Percentiles rank a stretch among this genome's conserved stretches.
Evolutionary conservation across 2,888 invertebrate species (phyloP).

Genomic region (Euproctis similis): DNA sequence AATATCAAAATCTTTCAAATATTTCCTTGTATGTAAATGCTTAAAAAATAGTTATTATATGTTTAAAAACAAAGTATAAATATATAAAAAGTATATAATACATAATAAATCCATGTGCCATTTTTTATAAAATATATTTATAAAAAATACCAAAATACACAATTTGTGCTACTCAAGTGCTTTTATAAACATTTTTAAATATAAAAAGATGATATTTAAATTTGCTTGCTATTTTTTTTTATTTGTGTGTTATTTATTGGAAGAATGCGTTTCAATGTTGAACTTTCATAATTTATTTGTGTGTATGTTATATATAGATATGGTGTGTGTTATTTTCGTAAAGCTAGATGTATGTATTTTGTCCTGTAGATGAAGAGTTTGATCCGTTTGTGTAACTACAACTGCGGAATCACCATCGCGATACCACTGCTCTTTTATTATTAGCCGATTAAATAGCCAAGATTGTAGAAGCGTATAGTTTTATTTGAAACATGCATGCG

Average conservation of each 20-base stretch:
- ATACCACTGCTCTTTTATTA: background rate
- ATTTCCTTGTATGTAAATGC: constrained; percentile 37
- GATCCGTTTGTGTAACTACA: constrained; percentile 12
- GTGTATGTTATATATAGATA: no score
- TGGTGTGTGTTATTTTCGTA: constrained; percentile 24
- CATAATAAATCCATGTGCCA: constrained; percentile 57
- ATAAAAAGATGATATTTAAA: constrained; percentile 67
- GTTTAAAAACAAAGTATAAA: constrained; percentile 30
- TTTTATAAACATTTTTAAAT: constrained; percentile 59
- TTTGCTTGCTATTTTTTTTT: constrained; percentile 65
- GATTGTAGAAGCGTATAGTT: constrained; percentile 24
- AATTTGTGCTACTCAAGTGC: constrained; percentile 69
- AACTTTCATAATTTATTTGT: constrained; percentile 32
- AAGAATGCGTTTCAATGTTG: constrained; percentile 45
- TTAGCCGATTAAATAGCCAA: constrained; percentile 4
- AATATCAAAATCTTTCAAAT: constrained; percentile 54
- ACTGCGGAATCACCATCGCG: constrained; percentile 21
- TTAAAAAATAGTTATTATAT: constrained; percentile 52
- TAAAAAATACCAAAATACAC: constrained; percentile 36
- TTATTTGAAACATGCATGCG: constrained; percentile 20
- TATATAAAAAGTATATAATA: constrained; percentile 43
- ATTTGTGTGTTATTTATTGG: constrained; percentile 34
- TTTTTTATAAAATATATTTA: constrained; percentile 42
- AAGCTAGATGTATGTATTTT: constrained; percentile 33
- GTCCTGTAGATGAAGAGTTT: constrained; percentile 26